Conservation (phyloP, 2,113 vertebrate genomes). For the Alectura lathami region DNA sequence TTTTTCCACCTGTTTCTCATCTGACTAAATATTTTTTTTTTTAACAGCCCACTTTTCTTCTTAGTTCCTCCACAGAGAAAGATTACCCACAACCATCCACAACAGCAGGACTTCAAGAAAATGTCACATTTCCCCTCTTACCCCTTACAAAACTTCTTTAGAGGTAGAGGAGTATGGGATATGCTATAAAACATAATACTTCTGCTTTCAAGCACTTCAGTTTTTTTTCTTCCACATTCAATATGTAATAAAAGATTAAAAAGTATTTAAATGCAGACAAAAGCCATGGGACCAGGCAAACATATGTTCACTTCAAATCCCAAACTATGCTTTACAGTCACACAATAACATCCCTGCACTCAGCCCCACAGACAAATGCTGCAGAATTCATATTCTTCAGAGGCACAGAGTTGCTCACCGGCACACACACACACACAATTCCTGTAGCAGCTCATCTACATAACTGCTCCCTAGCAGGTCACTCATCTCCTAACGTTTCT, state of each 20-base stretch:
- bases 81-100: neutral
- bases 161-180: neutral
- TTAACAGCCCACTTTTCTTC: neutral
- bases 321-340: neutral
- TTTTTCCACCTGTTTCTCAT: neutral
- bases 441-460: neutral
- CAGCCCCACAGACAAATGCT: neutral
- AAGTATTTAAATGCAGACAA: neutral
- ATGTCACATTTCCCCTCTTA: neutral
- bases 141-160: neutral
- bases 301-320: neutral
- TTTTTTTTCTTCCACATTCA: neutral
- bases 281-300: neutral
- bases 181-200: neutral
- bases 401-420: neutral
- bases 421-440: neutral
- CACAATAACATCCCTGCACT: neutral
- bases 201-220: neutral
- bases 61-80: neutral
- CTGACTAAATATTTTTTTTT: too few species aligned
- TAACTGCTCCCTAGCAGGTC: neutral
- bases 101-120: neutral
- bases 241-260: neutral
- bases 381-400: neutral
- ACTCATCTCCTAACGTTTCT: neutral